Percentiles rank a stretch among this genome's conserved stretches.
phyloP scores from a whole-genome alignment of 2,113 vertebrate genomes.

The Catagonus wagneri region DNA sequence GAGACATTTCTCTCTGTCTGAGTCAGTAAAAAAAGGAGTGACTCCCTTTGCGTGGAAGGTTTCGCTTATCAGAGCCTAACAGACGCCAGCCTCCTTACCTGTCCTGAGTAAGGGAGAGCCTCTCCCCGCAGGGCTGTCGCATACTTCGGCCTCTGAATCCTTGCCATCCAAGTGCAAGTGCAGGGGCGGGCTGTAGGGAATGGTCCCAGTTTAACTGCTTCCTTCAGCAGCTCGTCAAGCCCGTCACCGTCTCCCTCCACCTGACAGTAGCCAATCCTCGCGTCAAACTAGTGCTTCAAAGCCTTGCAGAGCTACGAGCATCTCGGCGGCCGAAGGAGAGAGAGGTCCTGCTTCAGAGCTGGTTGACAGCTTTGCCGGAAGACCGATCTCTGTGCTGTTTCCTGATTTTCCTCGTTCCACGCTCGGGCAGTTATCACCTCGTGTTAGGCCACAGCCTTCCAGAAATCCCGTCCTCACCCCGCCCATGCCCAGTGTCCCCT shows the following conservation, averaged over 20 bases:
- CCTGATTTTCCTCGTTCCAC: background rate
- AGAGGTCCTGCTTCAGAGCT: background rate
- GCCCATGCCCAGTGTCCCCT: fast-evolving
- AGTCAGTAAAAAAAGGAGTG: background rate
- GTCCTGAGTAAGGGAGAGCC: background rate
- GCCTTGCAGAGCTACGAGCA: background rate
- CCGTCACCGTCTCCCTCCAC: too few relatives aligned
- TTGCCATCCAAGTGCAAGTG: background rate
- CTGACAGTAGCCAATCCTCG: background rate
- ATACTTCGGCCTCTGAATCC: background rate
- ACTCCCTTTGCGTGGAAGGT: background rate
- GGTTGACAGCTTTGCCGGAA: background rate
- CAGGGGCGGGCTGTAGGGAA: background rate
- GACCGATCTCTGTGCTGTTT: too few relatives aligned
- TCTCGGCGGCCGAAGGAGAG: background rate
- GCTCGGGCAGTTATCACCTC: background rate
- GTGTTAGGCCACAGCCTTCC: background rate
- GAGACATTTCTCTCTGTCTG: background rate
- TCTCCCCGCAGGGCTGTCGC: background rate
- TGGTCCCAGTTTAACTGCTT: background rate
- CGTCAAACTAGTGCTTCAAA: background rate
- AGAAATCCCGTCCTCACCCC: background rate
- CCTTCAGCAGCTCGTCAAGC: background rate
- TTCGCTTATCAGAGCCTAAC: slow-evolving; percentile 26
- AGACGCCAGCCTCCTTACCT: background rate